Conservation (phyloP, 2,113 vertebrate genomes). For the Hippocampus guttulatus region DNA sequence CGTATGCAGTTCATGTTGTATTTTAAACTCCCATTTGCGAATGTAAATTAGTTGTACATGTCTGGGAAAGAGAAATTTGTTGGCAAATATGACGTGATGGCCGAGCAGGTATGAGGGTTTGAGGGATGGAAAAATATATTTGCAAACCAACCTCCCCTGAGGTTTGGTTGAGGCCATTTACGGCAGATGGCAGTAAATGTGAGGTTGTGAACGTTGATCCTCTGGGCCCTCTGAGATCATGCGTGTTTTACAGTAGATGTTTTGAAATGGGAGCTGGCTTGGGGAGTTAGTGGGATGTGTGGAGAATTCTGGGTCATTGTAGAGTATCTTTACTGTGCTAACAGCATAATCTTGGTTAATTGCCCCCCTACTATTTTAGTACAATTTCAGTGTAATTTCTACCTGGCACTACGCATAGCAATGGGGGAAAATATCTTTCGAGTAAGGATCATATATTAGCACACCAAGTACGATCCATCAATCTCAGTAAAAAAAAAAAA, state of each 20-base stretch:
- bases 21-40: neutral
- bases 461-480: too few relatives aligned
- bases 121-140: neutral
- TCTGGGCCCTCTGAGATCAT: slow-evolving; percentile 27
- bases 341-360: neutral
- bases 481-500: too few relatives aligned
- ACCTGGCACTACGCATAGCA: too few relatives aligned
- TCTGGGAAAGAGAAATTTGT: neutral
- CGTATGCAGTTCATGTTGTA: neutral
- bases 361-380: too few relatives aligned
- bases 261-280: slow-evolving; percentile 51
- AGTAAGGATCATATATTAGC: too few relatives aligned
- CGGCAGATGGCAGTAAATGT: slow-evolving; percentile 35
- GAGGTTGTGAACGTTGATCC: slow-evolving; percentile 48
- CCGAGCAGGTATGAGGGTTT: neutral
- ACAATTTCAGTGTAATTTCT: too few relatives aligned
- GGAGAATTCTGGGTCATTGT: slow-evolving; percentile 20
- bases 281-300: slow-evolving; percentile 16
- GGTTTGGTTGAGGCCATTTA: slow-evolving; percentile 27
- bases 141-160: slow-evolving; percentile 10
- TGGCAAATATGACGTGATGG: neutral
- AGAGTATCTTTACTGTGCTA: neutral
- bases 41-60: neutral
- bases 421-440: too few relatives aligned
- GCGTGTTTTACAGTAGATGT: slow-evolving; percentile 34